phyloP scores from a whole-genome alignment of 35 echinoderm and acorn worm genomes.

The Hemicentrotus pulcherrimus region DNA sequence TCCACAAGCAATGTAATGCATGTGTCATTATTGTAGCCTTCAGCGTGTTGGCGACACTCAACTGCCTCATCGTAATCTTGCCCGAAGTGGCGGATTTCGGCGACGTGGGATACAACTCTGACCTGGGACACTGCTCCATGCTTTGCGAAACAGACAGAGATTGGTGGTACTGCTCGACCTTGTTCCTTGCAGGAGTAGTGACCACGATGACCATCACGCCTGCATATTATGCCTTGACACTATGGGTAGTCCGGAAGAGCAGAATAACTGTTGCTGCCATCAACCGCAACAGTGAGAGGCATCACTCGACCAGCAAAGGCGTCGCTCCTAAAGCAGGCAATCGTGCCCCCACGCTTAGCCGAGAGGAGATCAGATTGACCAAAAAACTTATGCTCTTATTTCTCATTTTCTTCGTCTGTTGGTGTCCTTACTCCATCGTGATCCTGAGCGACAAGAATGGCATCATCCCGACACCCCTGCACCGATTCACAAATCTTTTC shows the following conservation, averaged over 20 bases:
- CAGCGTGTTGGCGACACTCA: not conserved
- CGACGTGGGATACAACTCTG: constrained; percentile 69
- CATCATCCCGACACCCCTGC: constrained; percentile 54
- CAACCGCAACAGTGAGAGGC: not conserved
- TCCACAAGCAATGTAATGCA: constrained; percentile 60
- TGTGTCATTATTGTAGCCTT: constrained; percentile 18
- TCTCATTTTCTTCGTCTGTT: constrained; percentile 78
- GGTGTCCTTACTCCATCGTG: constrained; percentile 82
- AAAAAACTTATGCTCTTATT: constrained; percentile 78
- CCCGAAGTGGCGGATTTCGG: constrained; percentile 60
- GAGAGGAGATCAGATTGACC: constrained; percentile 73
- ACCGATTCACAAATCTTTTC: constrained; percentile 69
- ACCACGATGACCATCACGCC: constrained; percentile 62
- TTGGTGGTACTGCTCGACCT: constrained; percentile 67
- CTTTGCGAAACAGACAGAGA: constrained; percentile 47
- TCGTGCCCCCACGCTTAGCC: constrained; percentile 51
- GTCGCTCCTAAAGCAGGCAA: not conserved
- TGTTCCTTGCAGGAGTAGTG: constrained; percentile 73
- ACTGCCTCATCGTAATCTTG: constrained; percentile 53
- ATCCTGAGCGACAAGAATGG: constrained; percentile 61
- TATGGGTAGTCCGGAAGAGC: constrained; percentile 67
- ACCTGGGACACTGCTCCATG: constrained; percentile 73
- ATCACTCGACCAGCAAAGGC: not conserved
- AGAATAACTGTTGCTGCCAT: constrained; percentile 51
- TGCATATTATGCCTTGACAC: constrained; percentile 70